Conservation (phyloP, 2,113 vertebrate species). For the Gymnocephalus cernua region DNA sequence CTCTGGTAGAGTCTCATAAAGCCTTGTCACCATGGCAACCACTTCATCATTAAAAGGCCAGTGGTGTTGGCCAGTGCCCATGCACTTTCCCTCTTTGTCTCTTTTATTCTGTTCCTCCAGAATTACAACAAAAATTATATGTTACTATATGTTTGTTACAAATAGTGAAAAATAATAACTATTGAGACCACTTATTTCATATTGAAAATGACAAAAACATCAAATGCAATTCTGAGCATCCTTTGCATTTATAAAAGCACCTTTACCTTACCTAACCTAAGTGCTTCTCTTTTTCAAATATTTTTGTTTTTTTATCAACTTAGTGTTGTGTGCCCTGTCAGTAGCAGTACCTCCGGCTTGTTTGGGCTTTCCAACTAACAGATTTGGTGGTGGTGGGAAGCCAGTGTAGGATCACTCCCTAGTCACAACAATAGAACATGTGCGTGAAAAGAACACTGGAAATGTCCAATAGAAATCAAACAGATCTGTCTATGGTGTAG, state of each 20-base stretch:
- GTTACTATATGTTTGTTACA: constrained; percentile 38
- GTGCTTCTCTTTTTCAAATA: neutral
- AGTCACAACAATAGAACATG: neutral
- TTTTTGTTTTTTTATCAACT: too few relatives aligned
- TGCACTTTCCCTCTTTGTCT: constrained; percentile 60
- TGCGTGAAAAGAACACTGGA: too few relatives aligned
- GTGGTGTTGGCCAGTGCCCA: constrained; percentile 66
- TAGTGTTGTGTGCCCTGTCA: neutral
- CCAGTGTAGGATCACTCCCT: constrained; percentile 30
- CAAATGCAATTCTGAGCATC: constrained; percentile 1
- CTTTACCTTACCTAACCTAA: neutral
- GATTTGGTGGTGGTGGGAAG: constrained; percentile 1
- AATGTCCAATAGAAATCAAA: neutral
- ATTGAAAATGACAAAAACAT: constrained; percentile 19
- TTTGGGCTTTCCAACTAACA: constrained; percentile 5
- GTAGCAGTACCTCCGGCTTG: neutral
- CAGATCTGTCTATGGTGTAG: neutral
- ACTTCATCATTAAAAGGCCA: constrained; percentile 77
- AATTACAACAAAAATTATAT: constrained; percentile 38
- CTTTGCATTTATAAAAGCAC: constrained; percentile 18
- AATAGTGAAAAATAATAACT: constrained; percentile 37
- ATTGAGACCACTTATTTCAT: constrained; percentile 3
- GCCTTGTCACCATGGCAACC: constrained; percentile 81
- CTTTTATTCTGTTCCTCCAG: constrained; percentile 44
- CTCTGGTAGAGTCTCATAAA: constrained; percentile 73